phyloP scores from a whole-genome alignment of 2,888 invertebrate genomes.

The Dasypogon diadema region DNA sequence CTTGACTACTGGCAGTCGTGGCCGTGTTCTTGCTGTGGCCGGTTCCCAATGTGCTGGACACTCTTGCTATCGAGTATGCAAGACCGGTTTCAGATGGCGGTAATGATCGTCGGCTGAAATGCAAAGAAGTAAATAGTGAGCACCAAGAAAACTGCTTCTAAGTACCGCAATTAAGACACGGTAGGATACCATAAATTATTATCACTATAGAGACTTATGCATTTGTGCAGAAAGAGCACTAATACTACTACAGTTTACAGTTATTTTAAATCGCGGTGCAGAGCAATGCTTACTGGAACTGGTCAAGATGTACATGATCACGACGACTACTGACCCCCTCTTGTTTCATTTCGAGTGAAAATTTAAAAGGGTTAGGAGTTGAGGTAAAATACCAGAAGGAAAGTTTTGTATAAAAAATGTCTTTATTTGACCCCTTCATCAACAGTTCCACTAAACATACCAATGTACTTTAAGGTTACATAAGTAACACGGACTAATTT shows the following conservation, averaged over 20 bases:
- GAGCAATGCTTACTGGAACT: conserved; percentile 41
- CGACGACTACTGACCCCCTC: too few species aligned
- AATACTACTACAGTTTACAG: conserved; percentile 53
- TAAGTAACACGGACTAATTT: conserved; percentile 4
- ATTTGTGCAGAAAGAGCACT: too few species aligned
- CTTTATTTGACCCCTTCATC: conserved; percentile 36
- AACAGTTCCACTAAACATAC: conserved; percentile 49
- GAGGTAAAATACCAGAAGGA: neutral
- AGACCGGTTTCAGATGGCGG: conserved; percentile 67
- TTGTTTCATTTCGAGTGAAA: too few species aligned
- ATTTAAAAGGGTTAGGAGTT: neutral
- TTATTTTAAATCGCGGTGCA: conserved; percentile 56
- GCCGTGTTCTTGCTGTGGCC: conserved; percentile 60
- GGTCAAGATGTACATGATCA: neutral
- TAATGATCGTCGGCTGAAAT: conserved; percentile 52
- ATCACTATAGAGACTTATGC: too few species aligned
- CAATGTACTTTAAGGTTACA: neutral
- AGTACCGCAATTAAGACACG: too few species aligned
- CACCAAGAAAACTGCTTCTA: conserved; percentile 8
- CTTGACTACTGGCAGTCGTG: conserved; percentile 56
- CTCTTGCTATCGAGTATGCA: conserved; percentile 65
- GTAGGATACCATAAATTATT: too few species aligned
- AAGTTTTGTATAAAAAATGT: conserved; percentile 6
- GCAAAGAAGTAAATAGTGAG: too few species aligned
- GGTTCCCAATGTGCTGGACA: conserved; percentile 62